Evolutionary conservation across 1,140 invertebrate species (phyloP), one percentile per base, ranked within the genome.

Genomic region (Diachasma alloeum): DNA sequence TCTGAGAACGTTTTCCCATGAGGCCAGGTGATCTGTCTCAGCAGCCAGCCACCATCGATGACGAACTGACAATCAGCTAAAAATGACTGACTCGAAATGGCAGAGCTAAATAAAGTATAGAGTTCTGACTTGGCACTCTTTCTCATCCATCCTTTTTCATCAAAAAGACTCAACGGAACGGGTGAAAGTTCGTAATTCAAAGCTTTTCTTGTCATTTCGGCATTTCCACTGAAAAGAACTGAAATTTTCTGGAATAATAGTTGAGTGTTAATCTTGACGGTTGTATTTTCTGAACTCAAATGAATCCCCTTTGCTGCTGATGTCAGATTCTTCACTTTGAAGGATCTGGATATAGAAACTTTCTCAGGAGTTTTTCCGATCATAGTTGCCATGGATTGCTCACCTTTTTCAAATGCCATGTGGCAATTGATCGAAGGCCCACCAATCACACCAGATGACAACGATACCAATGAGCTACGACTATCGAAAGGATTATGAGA

Each of bases 211-310:
- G 87, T 77, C 78, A 87, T 75, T 74, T 82, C 77, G 66, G 72
- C 46, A 70, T 76, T 24, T 39, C 79, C 76, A 11, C 79, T 74
- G 69, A 80, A 80, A 48, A 81, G 76, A 44, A 75, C 72, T 44
- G 53, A 73, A 36, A 88, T 87, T 68, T 84, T 79, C 82, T 89
- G 87, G 78, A 87, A 90, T 17, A 90, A 76, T 76, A 87, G 78
- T 71, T 82, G 46, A 53, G 84, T 83, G 78, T 89, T 82, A 75
- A 82, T 22, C 26, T 31, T 48, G 10, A 11, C 44, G 13, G 10
- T 37, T 56, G 59, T 10, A 66, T 78, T 42, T 59, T 79, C 70
- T 75, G 79, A 76, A 70, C 79, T 48, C n/a, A 74, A 26, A 83
- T 83, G 63, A 8, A 73, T 44, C 6, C 19, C 36, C 15, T 39